These are phyloP conservation scores for Ephydatia muelleri DNA, from an alignment of 37 sponge, comb jelly and placozoan genomes.

Conservation along the genomic window DNA sequence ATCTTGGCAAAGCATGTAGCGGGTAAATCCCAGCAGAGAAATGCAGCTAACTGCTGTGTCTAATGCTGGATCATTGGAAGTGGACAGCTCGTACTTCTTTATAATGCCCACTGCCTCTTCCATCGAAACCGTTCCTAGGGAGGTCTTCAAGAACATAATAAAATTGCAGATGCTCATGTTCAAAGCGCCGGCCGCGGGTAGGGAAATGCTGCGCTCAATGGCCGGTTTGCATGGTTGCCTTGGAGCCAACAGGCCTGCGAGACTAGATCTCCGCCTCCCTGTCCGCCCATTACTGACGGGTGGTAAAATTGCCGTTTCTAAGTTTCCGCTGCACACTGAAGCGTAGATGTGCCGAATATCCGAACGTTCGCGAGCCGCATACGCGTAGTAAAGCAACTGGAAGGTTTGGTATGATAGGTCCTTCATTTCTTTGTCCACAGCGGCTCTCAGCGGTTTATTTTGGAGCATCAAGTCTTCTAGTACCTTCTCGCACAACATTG, in stretches of 20 bases:
- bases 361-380: conserved; percentile 15
- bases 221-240: not conserved
- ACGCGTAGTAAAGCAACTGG: conserved; percentile 37
- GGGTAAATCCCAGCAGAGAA: conserved; percentile 43
- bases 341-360: conserved; percentile 33
- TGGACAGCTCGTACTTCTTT: conserved; percentile 12
- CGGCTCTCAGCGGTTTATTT: not conserved
- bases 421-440: not conserved
- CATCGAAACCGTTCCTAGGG: conserved; percentile 21
- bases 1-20: conserved; percentile 42
- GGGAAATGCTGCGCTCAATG: no score
- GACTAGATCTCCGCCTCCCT: conserved; percentile 20
- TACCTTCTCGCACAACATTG: conserved; percentile 2
- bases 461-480: not conserved
- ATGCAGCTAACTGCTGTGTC: not conserved
- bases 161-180: conserved; percentile 45
- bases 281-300: not conserved
- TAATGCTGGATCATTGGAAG: not conserved
- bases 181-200: not conserved
- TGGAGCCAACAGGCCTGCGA: not conserved
- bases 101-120: conserved; percentile 20
- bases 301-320: not conserved
- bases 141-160: conserved; percentile 21
- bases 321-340: not conserved
- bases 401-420: conserved; percentile 11